Evolutionary conservation across 2,797 vertebrate species (phyloP).

Genomic region (Linurgus olivaceus): DNA sequence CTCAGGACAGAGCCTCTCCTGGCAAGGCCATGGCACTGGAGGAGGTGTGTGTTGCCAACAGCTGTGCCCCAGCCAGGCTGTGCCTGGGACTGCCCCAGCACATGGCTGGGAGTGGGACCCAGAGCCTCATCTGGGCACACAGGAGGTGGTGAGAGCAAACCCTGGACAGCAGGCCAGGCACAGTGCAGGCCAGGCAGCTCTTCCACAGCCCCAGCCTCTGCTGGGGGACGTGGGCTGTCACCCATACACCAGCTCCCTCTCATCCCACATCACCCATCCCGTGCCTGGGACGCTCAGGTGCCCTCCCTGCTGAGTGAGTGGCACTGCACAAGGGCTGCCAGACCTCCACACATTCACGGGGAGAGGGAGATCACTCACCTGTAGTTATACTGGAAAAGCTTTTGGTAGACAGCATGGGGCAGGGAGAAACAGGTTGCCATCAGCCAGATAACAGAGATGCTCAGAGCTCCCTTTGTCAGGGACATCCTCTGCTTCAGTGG

Average conservation of each 20-base stretch:
- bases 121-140: accelerated
- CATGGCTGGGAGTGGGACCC: not conserved
- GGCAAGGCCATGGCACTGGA: not conserved
- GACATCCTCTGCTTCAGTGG: slow-evolving; percentile 65
- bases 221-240: not conserved
- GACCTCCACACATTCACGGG: accelerated
- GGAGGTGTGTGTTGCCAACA: not conserved
- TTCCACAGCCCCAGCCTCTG: not conserved
- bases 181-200: not conserved
- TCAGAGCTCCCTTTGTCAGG: slow-evolving; percentile 7
- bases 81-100: not conserved
- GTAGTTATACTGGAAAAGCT: slow-evolving; percentile 64
- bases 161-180: not conserved
- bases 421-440: slow-evolving; percentile 67
- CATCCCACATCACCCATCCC: accelerated
- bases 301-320: accelerated
- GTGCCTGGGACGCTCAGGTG: not conserved
- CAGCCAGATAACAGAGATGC: slow-evolving; percentile 64
- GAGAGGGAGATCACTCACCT: slow-evolving; percentile 15
- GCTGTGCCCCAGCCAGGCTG: not conserved
- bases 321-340: not conserved
- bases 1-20: not conserved
- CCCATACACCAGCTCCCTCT: not conserved
- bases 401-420: slow-evolving; percentile 63
- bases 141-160: not conserved